phyloP scores from a whole-genome alignment of 2,113 vertebrate species.

The Agelaius tricolor region DNA sequence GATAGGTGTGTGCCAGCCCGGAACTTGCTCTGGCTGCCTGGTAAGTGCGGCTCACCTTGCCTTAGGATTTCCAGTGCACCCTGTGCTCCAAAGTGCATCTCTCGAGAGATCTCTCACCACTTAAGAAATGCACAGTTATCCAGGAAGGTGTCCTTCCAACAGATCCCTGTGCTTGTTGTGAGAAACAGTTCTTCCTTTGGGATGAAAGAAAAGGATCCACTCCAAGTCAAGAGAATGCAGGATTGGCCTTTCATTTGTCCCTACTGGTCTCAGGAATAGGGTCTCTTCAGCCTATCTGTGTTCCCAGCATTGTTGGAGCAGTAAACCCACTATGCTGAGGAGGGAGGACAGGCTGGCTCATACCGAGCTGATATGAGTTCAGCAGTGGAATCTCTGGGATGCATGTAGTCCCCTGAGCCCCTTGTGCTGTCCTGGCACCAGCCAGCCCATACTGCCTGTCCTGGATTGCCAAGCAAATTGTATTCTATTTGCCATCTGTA shows the following conservation, averaged over 20 bases:
- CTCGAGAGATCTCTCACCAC: not conserved
- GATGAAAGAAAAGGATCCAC: not conserved
- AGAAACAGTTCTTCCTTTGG: not conserved
- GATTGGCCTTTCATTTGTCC: not conserved
- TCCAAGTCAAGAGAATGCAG: not conserved
- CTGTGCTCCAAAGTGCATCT: not conserved
- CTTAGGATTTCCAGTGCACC: not conserved
- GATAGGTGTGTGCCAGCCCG: not conserved
- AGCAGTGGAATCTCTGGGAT: not conserved
- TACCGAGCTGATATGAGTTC: constrained; percentile 51
- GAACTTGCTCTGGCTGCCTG: not conserved
- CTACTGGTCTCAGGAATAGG: not conserved
- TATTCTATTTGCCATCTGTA: no score
- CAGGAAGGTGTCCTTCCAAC: not conserved
- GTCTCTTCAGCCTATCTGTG: not conserved
- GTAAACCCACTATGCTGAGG: not conserved
- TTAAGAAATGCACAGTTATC: not conserved
- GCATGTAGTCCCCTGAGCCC: constrained; percentile 26
- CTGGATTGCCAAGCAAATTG: no score
- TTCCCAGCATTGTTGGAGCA: not conserved
- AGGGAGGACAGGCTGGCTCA: not conserved
- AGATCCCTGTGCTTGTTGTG: not conserved
- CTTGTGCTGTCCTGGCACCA: constrained; percentile 24
- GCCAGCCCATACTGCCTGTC: not conserved
- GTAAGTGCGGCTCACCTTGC: not conserved